A percentile compares a stretch with the other conserved stretches of the same genome.
These are phyloP conservation scores for Collichthys lucidus DNA, from an alignment of 2,113 vertebrate species.

Conservation along the genomic window DNA sequence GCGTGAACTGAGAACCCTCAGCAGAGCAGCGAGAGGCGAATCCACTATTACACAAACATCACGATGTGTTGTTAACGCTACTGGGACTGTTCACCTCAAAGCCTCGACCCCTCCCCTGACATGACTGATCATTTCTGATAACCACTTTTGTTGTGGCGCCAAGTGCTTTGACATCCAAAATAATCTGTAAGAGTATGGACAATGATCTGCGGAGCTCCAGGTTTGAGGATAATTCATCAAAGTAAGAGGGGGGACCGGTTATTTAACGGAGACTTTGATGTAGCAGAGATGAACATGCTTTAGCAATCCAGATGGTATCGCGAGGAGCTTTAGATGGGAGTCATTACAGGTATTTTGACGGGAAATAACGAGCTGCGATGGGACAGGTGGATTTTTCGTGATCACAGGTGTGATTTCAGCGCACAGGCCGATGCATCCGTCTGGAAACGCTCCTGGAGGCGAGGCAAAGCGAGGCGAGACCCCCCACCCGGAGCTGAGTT, in stretches of 20 bases:
- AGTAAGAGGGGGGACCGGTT: conserved; percentile 57
- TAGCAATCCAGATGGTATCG: conserved; percentile 77
- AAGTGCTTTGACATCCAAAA: conserved; percentile 52
- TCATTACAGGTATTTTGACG: conserved; percentile 59
- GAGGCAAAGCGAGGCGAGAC: background rate
- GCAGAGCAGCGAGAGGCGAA: conserved; percentile 38
- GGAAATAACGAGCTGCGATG: conserved; percentile 36
- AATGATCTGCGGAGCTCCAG: conserved; percentile 55
- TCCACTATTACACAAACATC: conserved; percentile 50
- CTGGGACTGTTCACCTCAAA: conserved; percentile 29
- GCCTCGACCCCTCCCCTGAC: conserved; percentile 16
- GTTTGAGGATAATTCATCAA: conserved; percentile 77
- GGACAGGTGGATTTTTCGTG: conserved; percentile 66
- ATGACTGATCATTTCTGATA: conserved; percentile 66
- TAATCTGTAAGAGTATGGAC: conserved; percentile 57
- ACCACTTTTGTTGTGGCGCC: conserved; percentile 73
- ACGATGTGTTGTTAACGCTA: conserved; percentile 39
- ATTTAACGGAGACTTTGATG: conserved; percentile 77
- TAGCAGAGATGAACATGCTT: conserved; percentile 73
- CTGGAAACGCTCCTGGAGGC: background rate
- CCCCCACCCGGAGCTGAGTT: background rate
- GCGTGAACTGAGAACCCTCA: conserved; percentile 56
- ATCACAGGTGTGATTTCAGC: conserved; percentile 49
- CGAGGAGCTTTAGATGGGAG: conserved; percentile 48
- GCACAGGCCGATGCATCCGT: background rate